A percentile compares a stretch with the other conserved stretches of the same genome.
Conservation (phyloP, 2,113 vertebrate species). For the Amblyornis subalaris region DNA sequence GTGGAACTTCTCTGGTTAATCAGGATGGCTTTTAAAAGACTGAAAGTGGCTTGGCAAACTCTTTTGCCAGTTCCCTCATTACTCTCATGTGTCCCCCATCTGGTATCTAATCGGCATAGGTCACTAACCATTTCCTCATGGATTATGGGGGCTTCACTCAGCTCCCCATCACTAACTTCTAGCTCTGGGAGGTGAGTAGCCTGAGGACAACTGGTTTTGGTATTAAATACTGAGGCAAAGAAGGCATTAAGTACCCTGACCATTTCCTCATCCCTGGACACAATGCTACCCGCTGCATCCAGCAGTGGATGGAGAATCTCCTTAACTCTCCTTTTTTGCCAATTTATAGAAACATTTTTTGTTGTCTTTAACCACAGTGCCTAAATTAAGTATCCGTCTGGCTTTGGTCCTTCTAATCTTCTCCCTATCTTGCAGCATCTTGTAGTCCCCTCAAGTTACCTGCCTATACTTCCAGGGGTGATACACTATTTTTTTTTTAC, state of each 20-base stretch:
- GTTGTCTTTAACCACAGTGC: background rate
- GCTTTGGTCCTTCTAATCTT: background rate
- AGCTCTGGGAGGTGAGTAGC: background rate
- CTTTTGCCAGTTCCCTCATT: rapidly evolving
- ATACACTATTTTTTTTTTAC: background rate
- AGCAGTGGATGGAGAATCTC: background rate
- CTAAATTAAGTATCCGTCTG: background rate
- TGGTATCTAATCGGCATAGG: background rate
- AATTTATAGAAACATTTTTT: background rate
- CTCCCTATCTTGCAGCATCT: background rate
- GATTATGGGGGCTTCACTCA: background rate
- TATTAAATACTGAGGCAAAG: background rate
- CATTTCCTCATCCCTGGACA: background rate
- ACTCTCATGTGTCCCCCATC: background rate
- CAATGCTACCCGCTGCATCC: background rate
- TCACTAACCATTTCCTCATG: background rate
- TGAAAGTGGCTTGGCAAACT: background rate
- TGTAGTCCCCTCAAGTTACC: too few relatives aligned
- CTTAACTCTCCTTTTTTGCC: background rate
- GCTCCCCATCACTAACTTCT: background rate
- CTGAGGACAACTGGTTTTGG: background rate
- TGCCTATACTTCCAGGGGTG: background rate
- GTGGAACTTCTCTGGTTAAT: background rate
- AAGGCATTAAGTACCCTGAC: background rate
- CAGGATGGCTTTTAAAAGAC: background rate